Evolutionary conservation across 2,113 vertebrate species (phyloP), one percentile per base, ranked within the genome.

Genomic region (Pelobates fuscus): DNA sequence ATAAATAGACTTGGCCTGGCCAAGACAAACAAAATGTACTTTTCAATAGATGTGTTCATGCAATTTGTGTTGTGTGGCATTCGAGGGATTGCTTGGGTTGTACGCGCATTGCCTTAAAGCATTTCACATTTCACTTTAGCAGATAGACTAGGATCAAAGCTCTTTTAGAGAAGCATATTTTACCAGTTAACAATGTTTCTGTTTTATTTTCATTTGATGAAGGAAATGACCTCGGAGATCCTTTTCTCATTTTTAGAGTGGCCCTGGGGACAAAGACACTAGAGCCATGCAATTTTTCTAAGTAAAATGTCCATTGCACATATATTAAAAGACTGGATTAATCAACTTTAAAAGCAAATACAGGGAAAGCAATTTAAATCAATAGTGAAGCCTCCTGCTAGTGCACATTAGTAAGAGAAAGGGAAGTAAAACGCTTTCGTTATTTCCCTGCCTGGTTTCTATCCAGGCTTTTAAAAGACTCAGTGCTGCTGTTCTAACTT

Each of bases 351-450:
- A 78, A 80, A 70, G 23, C 55, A 83, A 80, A 69, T 74, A 20
- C 78, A 82, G 55, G 57, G 64, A 68, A 77, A 68, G 73, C 73
- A 83, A 81, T 85, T 4, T 84, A 88, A 82, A 83, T 64, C 24
- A 81, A 62, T 43, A 20, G 71, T 76, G 30, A 66, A 65, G 52
- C 78, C 79, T 81, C 44, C 67, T 49, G 69, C 59, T 84, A 81
- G 11, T 68, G 66, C 70, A 78, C 75, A 85, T 84, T 86, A 87
- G 12, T 81, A 83, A 8, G 41, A 71, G 81, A 82, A 86, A 85
- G 71, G 62, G 79, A 82, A 57, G 73, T 61, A 49, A 67, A 70
- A 67, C 78, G 78, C 18, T 2, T 5, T 69, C 17, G 0, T 79
- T 46, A 80, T 81, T 78, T 84, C 77, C 66, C 59, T 63, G 37